phyloP scores from a whole-genome alignment of 2,888 invertebrate species.

The Norana najaformis region DNA sequence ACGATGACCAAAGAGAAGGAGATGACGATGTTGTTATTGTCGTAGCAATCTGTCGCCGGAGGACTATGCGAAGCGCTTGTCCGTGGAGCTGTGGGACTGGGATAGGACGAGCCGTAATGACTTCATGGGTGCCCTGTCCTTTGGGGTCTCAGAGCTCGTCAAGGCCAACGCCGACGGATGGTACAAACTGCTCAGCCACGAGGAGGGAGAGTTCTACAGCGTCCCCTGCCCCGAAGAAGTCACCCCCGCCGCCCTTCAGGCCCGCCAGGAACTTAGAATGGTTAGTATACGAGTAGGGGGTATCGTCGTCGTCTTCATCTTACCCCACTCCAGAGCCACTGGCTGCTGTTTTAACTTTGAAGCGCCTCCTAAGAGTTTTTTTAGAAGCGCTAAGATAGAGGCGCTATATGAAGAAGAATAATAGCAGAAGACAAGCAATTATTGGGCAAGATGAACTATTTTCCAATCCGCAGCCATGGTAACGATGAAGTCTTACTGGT shows the following conservation, averaged over 20 bases:
- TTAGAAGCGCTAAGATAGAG: neutral
- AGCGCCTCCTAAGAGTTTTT: neutral
- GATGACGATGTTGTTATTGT: neutral
- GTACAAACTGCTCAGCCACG: slow-evolving; percentile 92
- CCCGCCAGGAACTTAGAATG: neutral
- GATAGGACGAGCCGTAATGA: slow-evolving; percentile 98
- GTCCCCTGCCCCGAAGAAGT: slow-evolving; percentile 79
- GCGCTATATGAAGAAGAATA: neutral
- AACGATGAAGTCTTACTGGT: neutral
- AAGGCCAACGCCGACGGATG: slow-evolving; percentile 58
- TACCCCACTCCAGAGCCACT: neutral
- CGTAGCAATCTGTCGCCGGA: slow-evolving; percentile 64
- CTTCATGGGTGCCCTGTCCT: slow-evolving; percentile 98
- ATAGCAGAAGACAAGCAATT: no score
- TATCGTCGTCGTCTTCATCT: neutral
- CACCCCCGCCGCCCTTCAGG: neutral
- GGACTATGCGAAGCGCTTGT: slow-evolving; percentile 91
- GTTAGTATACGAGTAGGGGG: neutral
- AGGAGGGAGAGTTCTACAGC: slow-evolving; percentile 99
- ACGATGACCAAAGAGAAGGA: no score
- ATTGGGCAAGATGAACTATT: neutral
- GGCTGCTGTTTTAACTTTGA: neutral
- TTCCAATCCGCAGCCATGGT: neutral
- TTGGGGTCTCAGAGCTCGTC: slow-evolving; percentile 70
- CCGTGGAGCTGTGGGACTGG: slow-evolving; percentile 99